Evolutionary conservation across 1,140 invertebrate genomes (phyloP).

Genomic region (Diachasmimorpha longicaudata): DNA sequence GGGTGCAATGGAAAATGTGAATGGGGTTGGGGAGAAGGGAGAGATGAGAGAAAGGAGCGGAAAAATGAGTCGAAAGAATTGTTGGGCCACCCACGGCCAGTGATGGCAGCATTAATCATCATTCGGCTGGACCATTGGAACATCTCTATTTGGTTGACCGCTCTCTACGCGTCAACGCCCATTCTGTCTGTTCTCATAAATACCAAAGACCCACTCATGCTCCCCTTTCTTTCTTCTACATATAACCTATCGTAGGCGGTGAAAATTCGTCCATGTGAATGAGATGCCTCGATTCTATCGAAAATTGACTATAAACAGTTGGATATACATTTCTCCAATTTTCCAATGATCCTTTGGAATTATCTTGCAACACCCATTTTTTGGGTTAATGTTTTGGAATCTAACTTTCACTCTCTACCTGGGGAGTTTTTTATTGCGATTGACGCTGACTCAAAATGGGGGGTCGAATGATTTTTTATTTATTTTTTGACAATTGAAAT

Average conservation of each 20-base stretch:
- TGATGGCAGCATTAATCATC: slow-evolving; percentile 8
- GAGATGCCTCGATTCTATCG: background rate
- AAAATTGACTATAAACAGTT: background rate
- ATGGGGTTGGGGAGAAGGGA: background rate
- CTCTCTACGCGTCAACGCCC: slow-evolving; percentile 10
- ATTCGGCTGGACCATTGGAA: background rate
- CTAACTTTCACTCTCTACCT: background rate
- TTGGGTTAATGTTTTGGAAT: background rate
- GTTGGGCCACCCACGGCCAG: slow-evolving; percentile 5
- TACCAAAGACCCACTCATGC: background rate
- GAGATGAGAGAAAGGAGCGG: too few relatives aligned
- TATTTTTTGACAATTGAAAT: too few relatives aligned
- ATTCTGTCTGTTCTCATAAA: slow-evolving; percentile 14
- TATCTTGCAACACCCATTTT: background rate
- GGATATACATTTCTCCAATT: background rate
- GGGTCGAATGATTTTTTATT: too few relatives aligned
- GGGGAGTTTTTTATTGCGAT: background rate
- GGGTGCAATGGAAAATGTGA: background rate
- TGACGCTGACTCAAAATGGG: too few relatives aligned
- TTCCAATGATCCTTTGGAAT: background rate
- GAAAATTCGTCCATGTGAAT: background rate
- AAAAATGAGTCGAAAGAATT: background rate
- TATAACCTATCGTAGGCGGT: background rate
- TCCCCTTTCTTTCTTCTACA: background rate
- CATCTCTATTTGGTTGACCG: slow-evolving; percentile 17